Conservation (phyloP, 2,797 vertebrate genomes). For the Taeniopygia guttata region DNA sequence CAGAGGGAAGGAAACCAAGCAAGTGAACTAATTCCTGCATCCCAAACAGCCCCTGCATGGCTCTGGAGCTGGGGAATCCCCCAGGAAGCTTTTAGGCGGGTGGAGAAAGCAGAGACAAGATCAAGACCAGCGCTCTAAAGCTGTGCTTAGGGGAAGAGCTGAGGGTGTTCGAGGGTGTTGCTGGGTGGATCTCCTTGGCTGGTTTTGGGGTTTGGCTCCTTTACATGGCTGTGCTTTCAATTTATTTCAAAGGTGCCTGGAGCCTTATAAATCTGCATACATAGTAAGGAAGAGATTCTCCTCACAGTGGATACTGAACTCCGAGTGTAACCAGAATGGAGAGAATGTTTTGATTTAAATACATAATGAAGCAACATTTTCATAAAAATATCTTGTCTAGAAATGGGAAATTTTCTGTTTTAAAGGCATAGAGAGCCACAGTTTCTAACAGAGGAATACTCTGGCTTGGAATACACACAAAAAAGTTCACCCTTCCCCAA, state of each 20-base stretch:
- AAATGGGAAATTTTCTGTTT: background rate
- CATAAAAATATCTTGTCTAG: background rate
- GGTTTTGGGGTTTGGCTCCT: slow-evolving; percentile 49
- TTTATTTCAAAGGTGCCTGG: slow-evolving; percentile 66
- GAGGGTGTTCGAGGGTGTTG: slow-evolving; percentile 59
- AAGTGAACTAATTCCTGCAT: background rate
- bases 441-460: background rate
- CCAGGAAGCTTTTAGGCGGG: slow-evolving; percentile 40
- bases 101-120: slow-evolving; percentile 40
- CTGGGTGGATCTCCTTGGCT: slow-evolving; percentile 63
- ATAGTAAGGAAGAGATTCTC: slow-evolving; percentile 36
- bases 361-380: background rate
- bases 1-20: background rate
- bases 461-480: background rate
- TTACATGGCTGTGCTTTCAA: slow-evolving; percentile 55
- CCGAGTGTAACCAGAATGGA: background rate
- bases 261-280: slow-evolving; percentile 65
- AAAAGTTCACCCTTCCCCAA: background rate
- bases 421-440: background rate
- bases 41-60: background rate
- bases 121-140: slow-evolving; percentile 23
- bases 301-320: background rate
- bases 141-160: slow-evolving; percentile 44
- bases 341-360: slow-evolving; percentile 1
- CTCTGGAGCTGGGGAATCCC: slow-evolving; percentile 28